Base-by-base conservation (phyloP, 2,797 vertebrate species). In the Oreonectes daqikongensis region DNA sequence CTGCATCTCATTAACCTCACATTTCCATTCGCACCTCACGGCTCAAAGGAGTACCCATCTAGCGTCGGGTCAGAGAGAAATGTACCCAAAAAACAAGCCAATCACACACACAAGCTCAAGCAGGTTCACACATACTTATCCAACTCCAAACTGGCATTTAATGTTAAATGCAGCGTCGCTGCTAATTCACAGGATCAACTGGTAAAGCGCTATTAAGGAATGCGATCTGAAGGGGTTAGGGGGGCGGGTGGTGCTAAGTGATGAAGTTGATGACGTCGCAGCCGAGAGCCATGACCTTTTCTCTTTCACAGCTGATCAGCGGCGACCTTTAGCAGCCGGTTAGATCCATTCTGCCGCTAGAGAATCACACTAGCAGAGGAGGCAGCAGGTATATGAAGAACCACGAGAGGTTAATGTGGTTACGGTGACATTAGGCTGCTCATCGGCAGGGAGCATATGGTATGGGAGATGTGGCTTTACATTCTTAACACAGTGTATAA, bases 271-370 rank as follows among this genome's bases (percentile, higher is more conserved):
- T 68, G 83, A 88, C 84, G 86, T 83, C 79, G 85, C 85, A 86
- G 87, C 84, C 78, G 89, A 91, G 86, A 85, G 90, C 82, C 85
- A 80, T 94, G 93, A 95, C 94, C 94, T 95, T 96, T 96, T 95
- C 87, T 82, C 87, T 88, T 93, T 93, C 90, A 89, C 93, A 53
- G 4, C 75, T 90, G 93, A 82, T 91, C 89, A 87, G 80, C 68
- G 82, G 80, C 75, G 85, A 95, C 94, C 94, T 96, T 95, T 95
- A 91, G 88, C 84, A 82, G 79, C 83, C 81, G 85, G 88, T 86
- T 90, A 89, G 87, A 93, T 92, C 91, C 88, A 92, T 93, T 92
- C 90, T 84, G 86, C 81, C 79, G 79, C 69, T 61, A 84, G 77
- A 71, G 30, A 22, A 40, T 20, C 18, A 46, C 1, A n/a, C 30